Percentiles rank a stretch among this genome's conserved stretches.
phyloP scores from a whole-genome alignment of 2,888 invertebrate genomes.

The Melanostoma mellinum region DNA sequence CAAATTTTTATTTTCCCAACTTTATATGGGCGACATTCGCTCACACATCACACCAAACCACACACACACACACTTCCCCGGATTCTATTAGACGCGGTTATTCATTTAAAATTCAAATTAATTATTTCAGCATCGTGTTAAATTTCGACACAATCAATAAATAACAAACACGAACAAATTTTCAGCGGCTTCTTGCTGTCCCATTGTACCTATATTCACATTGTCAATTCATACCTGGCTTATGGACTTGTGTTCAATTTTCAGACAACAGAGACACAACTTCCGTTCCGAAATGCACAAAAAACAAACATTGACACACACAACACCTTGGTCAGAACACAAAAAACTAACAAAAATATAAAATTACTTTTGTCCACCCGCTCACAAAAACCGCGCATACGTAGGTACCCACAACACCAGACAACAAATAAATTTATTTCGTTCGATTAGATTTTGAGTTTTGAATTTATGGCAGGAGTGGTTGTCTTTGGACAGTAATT shows the following conservation, averaged over 20 bases:
- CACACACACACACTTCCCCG: background rate
- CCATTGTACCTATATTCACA: conserved; percentile 27
- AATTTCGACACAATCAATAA: conserved; percentile 70
- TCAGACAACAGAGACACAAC: conserved; percentile 39
- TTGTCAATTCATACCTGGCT: conserved; percentile 50
- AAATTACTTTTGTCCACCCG: conserved; percentile 59
- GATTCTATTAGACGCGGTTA: conserved; percentile 21
- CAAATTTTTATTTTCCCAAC: conserved; percentile 36
- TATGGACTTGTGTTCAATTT: conserved; percentile 27
- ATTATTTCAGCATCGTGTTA: conserved; percentile 66
- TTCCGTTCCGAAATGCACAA: conserved; percentile 54
- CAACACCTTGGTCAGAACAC: background rate
- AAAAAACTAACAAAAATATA: conserved; percentile 3
- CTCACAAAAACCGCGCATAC: conserved; percentile 26
- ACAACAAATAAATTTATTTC: conserved; percentile 68
- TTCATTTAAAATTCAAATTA: conserved; percentile 69
- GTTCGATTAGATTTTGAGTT: conserved; percentile 72
- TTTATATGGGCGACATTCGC: background rate
- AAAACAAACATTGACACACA: conserved; percentile 2
- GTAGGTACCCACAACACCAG: background rate
- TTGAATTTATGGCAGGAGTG: conserved; percentile 70
- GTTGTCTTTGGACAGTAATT: conserved; percentile 60
- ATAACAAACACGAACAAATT: conserved; percentile 71
- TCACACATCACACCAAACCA: background rate
- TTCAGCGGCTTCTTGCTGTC: conserved; percentile 64